phyloP scores from a whole-genome alignment of 2,797 vertebrate genomes.

The Neopelma chrysocephalum region DNA sequence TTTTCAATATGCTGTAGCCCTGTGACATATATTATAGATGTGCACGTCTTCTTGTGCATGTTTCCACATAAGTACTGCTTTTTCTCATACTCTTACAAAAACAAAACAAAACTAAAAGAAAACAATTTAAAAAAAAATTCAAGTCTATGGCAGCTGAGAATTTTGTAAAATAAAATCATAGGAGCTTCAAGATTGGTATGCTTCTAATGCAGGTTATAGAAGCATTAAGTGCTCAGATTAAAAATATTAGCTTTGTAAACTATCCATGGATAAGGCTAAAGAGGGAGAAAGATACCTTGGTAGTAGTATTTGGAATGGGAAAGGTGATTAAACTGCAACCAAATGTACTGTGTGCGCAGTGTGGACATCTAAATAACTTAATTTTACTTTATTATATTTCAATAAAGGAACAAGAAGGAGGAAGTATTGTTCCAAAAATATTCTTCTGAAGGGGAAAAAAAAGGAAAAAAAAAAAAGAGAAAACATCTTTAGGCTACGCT shows the following conservation, averaged over 20 bases:
- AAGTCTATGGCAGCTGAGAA: not conserved
- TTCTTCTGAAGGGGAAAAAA: not conserved
- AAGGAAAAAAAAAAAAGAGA: accelerated
- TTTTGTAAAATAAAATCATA: not conserved
- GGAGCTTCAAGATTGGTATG: not conserved
- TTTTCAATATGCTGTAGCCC: not conserved
- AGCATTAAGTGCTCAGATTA: not conserved
- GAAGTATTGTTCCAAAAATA: not conserved
- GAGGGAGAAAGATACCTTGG: not conserved
- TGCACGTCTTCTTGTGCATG: accelerated
- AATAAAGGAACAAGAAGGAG: not conserved
- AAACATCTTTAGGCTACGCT: accelerated
- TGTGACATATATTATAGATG: not conserved
- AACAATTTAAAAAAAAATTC: not conserved
- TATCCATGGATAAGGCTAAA: not conserved
- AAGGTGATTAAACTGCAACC: not conserved
- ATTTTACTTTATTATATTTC: not conserved
- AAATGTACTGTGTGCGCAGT: not conserved
- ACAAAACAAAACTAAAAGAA: not conserved
- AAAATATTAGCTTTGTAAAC: not conserved
- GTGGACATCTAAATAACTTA: not conserved
- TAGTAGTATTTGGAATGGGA: not conserved
- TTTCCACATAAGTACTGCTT: not conserved
- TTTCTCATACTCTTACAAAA: not conserved
- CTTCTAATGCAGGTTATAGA: not conserved